These are phyloP conservation scores for Hemibagrus guttatus DNA, from an alignment of 2,797 vertebrate genomes.

Conservation along the genomic window DNA sequence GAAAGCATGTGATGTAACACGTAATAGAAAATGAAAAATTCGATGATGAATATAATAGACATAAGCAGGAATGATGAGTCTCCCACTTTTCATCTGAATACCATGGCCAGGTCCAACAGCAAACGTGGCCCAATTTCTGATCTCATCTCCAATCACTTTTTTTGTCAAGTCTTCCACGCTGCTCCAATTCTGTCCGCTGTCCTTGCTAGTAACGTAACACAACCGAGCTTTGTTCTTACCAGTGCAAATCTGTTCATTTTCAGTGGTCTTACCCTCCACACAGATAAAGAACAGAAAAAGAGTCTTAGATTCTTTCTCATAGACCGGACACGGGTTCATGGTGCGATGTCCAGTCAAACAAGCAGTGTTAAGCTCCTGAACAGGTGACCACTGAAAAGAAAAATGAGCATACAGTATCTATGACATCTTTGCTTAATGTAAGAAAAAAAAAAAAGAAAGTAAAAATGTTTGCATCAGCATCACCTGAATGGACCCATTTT, in stretches of 20 bases:
- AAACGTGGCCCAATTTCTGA: slow-evolving; percentile 86
- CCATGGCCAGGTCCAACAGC: slow-evolving; percentile 93
- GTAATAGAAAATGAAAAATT: slow-evolving; percentile 66
- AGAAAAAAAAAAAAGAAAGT: neutral
- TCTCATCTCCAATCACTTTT: slow-evolving; percentile 70
- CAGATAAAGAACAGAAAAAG: slow-evolving; percentile 91
- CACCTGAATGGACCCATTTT: slow-evolving; percentile 76
- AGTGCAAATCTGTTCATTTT: slow-evolving; percentile 73
- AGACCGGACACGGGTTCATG: slow-evolving; percentile 93
- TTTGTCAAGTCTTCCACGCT: slow-evolving; percentile 78
- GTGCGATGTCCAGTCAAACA: slow-evolving; percentile 76
- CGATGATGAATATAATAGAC: slow-evolving; percentile 70
- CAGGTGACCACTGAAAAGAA: slow-evolving; percentile 73
- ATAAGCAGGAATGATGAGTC: slow-evolving; percentile 85
- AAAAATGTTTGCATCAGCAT: neutral
- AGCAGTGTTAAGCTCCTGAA: slow-evolving; percentile 68
- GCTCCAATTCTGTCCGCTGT: slow-evolving; percentile 81
- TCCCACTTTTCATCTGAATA: slow-evolving; percentile 79
- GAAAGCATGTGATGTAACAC: slow-evolving; percentile 75
- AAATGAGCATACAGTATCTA: neutral
- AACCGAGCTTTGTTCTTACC: slow-evolving; percentile 82
- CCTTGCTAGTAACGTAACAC: slow-evolving; percentile 80
- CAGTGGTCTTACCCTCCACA: slow-evolving; percentile 69
- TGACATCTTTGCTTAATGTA: neutral
- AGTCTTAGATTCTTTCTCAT: slow-evolving; percentile 72